Base-by-base conservation (phyloP, 2,113 vertebrate genomes). In the Tupaia chinensis region DNA sequence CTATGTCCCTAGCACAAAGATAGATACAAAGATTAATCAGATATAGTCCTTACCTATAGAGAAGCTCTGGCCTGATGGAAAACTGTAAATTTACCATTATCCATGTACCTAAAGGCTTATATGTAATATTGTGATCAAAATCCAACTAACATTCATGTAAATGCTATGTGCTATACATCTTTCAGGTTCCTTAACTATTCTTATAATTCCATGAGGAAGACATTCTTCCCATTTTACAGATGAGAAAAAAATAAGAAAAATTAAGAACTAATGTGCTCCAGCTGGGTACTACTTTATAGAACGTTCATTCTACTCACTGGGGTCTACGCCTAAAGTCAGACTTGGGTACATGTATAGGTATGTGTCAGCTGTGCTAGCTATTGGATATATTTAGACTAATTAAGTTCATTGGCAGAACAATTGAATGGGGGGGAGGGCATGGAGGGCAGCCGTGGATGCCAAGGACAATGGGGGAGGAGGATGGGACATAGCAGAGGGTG, bases 61-160 rank as follows among this genome's bases (percentile, higher is more conserved):
- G 79, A 88, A 94, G 56, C n/a, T 79, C 74, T 19, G 70, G 22
- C 16, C 1, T 86, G 23, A 88, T 87, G 6, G 17, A 93, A 90
- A 69, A 72, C 17, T n/a, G 94, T 34, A 53, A 74, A 81, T 84
- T 13, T 73, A 77, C 3, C 53, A 16, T 60, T 89, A 73, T 89
- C 6, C 58, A 94, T 94, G 27, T 91, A 96, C 74, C 54, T 79
- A 6, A 93, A 69, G 13, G 66, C 44, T 89, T 89, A 77, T 34
- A 70, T 58, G 23, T 89, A 93, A 85, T 72, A 93, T 9, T 93
- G 68, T 58, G 83, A 93, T 83, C 20, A 95, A 93, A 97, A 91
- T 86, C 58, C 60, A 94, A 87, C 66, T 80, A 92, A 79, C 22
- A 89, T 83, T 90, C 86, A 83, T 68, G 29, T 89, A 44, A 82